phyloP scores from a whole-genome alignment of 2,797 vertebrate species.

The Buceros bicornis region DNA sequence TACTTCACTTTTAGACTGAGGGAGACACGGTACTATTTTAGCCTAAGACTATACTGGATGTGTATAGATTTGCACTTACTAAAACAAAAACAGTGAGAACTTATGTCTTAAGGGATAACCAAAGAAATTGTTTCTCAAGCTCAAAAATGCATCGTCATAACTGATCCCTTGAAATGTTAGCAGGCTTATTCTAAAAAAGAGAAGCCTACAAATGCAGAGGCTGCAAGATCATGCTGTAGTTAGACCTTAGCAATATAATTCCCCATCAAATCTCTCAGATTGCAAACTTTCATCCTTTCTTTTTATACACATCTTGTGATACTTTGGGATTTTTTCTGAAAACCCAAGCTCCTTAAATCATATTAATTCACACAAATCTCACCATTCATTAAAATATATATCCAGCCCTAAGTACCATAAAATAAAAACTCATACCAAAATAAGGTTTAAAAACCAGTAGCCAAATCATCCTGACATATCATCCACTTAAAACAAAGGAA shows the following conservation, averaged over 20 bases:
- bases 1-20: not conserved
- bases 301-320: not conserved
- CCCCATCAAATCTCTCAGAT: not conserved
- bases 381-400: not conserved
- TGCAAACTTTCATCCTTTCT: not conserved
- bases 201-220: not conserved
- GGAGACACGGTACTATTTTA: not conserved
- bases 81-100: not conserved
- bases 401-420: not conserved
- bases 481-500: not conserved
- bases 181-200: not conserved
- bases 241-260: not conserved
- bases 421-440: not conserved
- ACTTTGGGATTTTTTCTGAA: not conserved
- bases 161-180: rapidly evolving
- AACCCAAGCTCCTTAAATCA: not conserved
- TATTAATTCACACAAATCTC: not conserved
- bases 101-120: not conserved
- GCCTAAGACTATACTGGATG: not conserved
- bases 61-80: not conserved
- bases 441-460: not conserved
- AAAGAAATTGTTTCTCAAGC: not conserved
- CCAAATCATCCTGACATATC: not conserved
- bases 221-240: not conserved
- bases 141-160: not conserved